phyloP scores from a whole-genome alignment of 2,888 invertebrate species.

The Cistogaster globosa region DNA sequence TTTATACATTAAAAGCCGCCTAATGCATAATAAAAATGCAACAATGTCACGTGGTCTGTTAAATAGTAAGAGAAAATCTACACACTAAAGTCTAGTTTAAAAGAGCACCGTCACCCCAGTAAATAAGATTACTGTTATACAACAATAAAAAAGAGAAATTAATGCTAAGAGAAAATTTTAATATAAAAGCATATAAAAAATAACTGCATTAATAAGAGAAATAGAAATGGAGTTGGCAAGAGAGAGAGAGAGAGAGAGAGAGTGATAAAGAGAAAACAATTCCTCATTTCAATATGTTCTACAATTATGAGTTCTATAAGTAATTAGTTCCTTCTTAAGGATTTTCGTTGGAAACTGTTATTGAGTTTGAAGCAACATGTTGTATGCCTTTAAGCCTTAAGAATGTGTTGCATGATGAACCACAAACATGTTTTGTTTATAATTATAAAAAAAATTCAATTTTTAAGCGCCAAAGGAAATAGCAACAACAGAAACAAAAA shows the following conservation, averaged over 20 bases:
- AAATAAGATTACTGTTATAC: background rate
- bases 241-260: no score
- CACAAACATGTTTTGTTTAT: conserved; percentile 41
- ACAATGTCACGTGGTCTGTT: conserved; percentile 70
- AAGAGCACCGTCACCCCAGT: background rate
- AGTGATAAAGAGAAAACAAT: background rate
- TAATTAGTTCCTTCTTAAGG: background rate
- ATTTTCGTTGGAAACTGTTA: background rate
- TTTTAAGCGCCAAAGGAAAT: conserved; percentile 57
- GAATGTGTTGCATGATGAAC: conserved; percentile 41
- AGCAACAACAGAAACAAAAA: conserved; percentile 43
- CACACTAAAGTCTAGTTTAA: background rate
- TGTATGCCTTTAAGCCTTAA: background rate
- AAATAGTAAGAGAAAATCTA: background rate
- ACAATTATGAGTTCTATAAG: background rate
- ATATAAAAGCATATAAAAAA: background rate
- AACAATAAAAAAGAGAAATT: background rate
- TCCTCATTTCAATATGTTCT: background rate
- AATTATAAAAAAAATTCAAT: background rate
- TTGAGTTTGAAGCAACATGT: conserved; percentile 46
- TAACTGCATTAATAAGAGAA: no score
- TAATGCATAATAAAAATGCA: conserved; percentile 55
- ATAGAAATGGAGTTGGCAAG: no score
- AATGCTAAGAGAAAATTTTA: background rate
- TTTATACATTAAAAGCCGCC: conserved; percentile 10